phyloP scores from a whole-genome alignment of 2,888 invertebrate species.

The Apoda limacodes region DNA sequence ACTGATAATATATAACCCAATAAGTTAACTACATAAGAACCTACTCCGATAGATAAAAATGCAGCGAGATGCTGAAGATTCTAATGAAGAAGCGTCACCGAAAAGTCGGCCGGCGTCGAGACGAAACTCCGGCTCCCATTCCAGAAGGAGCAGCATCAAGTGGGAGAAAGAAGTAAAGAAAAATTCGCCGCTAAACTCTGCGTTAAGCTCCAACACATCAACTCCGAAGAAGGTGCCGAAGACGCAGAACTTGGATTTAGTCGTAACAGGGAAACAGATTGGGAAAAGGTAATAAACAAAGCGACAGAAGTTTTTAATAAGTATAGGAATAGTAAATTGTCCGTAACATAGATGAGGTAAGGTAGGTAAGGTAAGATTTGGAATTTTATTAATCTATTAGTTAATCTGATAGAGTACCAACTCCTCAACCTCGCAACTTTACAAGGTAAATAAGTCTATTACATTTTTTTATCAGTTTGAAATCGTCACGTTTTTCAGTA shows the following conservation, averaged over 20 bases:
- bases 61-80: slow-evolving; percentile 27
- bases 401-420: too few relatives aligned
- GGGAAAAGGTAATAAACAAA: slow-evolving; percentile 34
- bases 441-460: too few relatives aligned
- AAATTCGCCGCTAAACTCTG: slow-evolving; percentile 21
- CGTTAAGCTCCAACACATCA: slow-evolving; percentile 26
- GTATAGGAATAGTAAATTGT: too few relatives aligned
- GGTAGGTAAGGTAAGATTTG: too few relatives aligned
- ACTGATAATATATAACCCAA: too few relatives aligned
- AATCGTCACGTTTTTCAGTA: too few relatives aligned
- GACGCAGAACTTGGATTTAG: slow-evolving; percentile 38
- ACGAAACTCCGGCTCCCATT: slow-evolving; percentile 38
- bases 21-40: too few relatives aligned
- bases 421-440: too few relatives aligned
- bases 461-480: too few relatives aligned
- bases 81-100: slow-evolving; percentile 27
- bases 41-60: slow-evolving; percentile 17
- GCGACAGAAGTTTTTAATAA: too few relatives aligned
- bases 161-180: slow-evolving; percentile 26
- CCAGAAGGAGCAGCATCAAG: slow-evolving; percentile 40
- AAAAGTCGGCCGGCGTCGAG: slow-evolving; percentile 37
- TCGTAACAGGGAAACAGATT: slow-evolving; percentile 51
- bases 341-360: too few relatives aligned
- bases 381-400: too few relatives aligned
- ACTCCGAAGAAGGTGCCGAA: slow-evolving; percentile 40